These are phyloP conservation scores for Agrochola circellaris DNA, from an alignment of 2,888 invertebrate species.

Conservation along the genomic window DNA sequence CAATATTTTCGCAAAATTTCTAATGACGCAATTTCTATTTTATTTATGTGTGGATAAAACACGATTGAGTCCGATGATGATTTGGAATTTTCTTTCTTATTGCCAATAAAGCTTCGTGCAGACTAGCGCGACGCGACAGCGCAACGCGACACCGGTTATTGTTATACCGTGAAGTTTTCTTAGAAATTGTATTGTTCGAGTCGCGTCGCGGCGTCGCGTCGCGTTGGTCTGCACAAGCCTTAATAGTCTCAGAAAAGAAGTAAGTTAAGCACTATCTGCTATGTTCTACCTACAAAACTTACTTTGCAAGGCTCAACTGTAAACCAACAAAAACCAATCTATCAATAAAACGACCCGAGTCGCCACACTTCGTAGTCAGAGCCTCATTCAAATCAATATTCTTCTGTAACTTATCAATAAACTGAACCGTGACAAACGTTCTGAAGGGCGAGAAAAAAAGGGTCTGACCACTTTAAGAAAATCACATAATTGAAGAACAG, in stretches of 20 bases:
- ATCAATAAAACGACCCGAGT: slow-evolving; percentile 24
- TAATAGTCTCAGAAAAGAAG: background rate
- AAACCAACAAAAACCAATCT: background rate
- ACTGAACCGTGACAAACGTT: slow-evolving; percentile 72
- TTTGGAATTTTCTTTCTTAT: background rate
- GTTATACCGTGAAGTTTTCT: too few relatives aligned
- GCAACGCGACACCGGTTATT: too few relatives aligned
- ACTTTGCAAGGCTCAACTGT: too few relatives aligned
- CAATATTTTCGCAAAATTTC: background rate
- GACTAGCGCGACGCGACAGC: too few relatives aligned
- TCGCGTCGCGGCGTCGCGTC: too few relatives aligned
- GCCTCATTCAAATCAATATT: slow-evolving; percentile 58
- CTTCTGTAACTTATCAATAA: slow-evolving; percentile 77
- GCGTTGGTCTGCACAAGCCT: too few relatives aligned
- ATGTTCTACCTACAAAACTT: background rate
- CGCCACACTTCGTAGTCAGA: slow-evolving; percentile 11
- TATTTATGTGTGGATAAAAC: background rate
- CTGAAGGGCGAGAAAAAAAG: slow-evolving; percentile 74
- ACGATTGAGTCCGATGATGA: background rate
- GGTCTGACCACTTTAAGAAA: slow-evolving; percentile 89
- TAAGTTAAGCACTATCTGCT: background rate
- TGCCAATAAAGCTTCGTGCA: too few relatives aligned
- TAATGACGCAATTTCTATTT: background rate
- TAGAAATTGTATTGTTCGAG: too few relatives aligned
- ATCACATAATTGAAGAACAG: slow-evolving; percentile 90